These are phyloP conservation scores for Caretta caretta DNA, from an alignment of 2,113 vertebrate genomes.

Conservation along the genomic window DNA sequence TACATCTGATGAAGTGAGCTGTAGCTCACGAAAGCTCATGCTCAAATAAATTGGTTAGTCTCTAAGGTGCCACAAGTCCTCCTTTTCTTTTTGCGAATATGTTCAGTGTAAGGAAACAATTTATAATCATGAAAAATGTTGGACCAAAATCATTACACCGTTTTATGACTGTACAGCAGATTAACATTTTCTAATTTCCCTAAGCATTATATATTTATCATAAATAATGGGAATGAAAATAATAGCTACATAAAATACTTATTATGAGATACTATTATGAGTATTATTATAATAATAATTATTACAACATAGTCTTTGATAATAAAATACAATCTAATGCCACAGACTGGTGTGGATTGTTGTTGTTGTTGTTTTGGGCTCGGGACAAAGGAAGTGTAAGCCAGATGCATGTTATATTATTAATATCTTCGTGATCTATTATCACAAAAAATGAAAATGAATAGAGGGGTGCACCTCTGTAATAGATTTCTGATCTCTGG, in stretches of 20 bases:
- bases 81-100: too few species aligned
- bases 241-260: not conserved
- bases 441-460: not conserved
- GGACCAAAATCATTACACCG: not conserved
- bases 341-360: not conserved
- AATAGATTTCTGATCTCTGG: not conserved
- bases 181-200: not conserved
- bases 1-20: too few species aligned
- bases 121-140: not conserved
- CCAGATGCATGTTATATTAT: not conserved
- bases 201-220: not conserved
- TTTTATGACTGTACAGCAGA: not conserved
- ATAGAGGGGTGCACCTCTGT: accelerated
- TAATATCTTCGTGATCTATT: not conserved
- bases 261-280: not conserved
- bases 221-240: not conserved
- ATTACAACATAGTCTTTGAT: not conserved
- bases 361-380: accelerated
- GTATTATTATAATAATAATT: too few species aligned
- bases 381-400: not conserved
- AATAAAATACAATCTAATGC: not conserved
- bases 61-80: too few species aligned
- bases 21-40: too few species aligned
- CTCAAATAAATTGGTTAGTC: too few species aligned
- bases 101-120: not conserved